Evolutionary conservation across 1,140 invertebrate species (phyloP), one percentile per base, ranked within the genome.

Genomic region (Orius laevigatus): DNA sequence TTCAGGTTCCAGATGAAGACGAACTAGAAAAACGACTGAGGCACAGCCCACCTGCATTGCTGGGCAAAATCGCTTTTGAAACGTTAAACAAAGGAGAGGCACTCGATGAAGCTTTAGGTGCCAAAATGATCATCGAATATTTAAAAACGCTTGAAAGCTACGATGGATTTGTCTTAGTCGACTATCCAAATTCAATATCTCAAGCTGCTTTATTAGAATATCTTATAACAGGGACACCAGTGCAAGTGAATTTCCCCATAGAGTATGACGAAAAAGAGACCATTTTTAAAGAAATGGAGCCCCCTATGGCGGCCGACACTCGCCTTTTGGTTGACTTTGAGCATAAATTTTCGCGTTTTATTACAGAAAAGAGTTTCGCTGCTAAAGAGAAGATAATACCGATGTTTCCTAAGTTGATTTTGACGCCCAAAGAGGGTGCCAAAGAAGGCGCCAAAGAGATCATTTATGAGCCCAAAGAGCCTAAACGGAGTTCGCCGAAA

Each of bases 91-190:
- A 61, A 39, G 75, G 75, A 6, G 58, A 72, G 34, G 58, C 63
- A 18, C 57, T 77, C 36, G 66, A 66, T 16, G 70, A 75, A 58
- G 60, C 70, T 53, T 59, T 76, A 8, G 48, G 70, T 31, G 64
- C 68, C 1, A 66, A 66, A 14, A 71, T 73, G 56, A 59, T 78
- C 44, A 60, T 75, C 2, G 73, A 75, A 54, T 77, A 76, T 57
- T 52, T 78, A 14, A 72, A 69, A 60, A 61, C 63, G 31, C 58
- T 71, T 32, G 42, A 55, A 4, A 53, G 67, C 50, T 64, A 69
- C 33, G 56, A 68, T 42, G 74, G 75, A 4, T 78, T 75, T 67
- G 69, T 70, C 33, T 63, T 78, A 15, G 60, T 77, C 44, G 73
- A 78, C 58, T 79, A 71, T 60, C 76, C 76, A 1, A 66, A 64